Conservation (phyloP, 2,113 vertebrate species). For the Festucalex cinctus region DNA sequence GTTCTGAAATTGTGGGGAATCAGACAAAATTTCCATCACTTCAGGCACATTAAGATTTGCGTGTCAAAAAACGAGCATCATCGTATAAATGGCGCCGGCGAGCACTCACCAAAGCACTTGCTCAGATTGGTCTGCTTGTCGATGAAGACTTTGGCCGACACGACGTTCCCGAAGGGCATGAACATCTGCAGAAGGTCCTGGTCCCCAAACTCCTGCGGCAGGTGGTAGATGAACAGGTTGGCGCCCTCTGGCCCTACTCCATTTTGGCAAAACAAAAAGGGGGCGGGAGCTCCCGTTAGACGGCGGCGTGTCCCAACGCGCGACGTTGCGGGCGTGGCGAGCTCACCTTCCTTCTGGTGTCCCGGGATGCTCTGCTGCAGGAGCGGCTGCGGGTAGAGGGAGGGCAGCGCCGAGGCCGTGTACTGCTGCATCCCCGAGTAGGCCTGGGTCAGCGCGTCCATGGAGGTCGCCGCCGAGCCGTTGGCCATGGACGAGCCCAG, state of each 20-base stretch:
- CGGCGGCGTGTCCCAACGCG: not conserved
- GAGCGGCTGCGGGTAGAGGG: conserved; percentile 93
- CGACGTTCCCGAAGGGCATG: conserved; percentile 99
- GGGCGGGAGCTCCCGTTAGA: conserved; percentile 19
- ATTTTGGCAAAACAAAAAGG: conserved; percentile 40
- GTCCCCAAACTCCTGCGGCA: conserved; percentile 98
- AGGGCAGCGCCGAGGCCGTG: conserved; percentile 90
- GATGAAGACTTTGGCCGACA: conserved; percentile 99
- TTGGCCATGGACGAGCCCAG: conserved; percentile 93
- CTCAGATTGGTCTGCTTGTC: conserved; percentile 99
- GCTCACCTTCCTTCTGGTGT: conserved; percentile 96
- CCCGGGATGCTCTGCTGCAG: conserved; percentile 92
- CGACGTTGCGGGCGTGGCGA: not conserved
- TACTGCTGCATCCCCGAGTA: conserved; percentile 99
- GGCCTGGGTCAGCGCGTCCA: conserved; percentile 97
- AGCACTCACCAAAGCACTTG: conserved; percentile 96
- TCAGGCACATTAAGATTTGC: too few species aligned
- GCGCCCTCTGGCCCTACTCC: conserved; percentile 93
- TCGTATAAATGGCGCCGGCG: too few species aligned
- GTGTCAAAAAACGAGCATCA: too few species aligned
- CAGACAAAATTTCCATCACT: too few species aligned
- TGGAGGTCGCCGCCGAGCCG: conserved; percentile 86
- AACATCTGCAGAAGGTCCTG: conserved; percentile 99
- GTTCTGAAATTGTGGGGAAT: too few species aligned
- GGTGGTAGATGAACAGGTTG: conserved; percentile 99